Percentiles rank a stretch among this genome's conserved stretches.
phyloP scores from a whole-genome alignment of 2,797 vertebrate genomes.

The Sphenopsis melanotis region DNA sequence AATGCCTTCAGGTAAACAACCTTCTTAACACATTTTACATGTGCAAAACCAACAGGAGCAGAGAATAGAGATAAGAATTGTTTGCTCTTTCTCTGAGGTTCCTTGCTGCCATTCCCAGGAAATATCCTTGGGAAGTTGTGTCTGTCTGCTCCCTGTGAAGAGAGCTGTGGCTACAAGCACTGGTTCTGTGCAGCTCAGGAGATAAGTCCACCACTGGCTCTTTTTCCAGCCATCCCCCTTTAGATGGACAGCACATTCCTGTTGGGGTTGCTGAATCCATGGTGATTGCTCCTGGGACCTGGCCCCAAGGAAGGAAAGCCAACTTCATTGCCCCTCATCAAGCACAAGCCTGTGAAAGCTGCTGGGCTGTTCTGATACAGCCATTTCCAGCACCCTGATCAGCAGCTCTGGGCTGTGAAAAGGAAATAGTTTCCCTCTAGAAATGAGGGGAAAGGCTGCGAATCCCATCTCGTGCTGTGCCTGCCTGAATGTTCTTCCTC shows the following conservation, averaged over 20 bases:
- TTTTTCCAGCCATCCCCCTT: not conserved
- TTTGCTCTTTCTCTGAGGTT: not conserved
- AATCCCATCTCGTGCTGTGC: not conserved
- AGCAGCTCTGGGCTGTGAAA: not conserved
- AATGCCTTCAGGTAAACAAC: not conserved
- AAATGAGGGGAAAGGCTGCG: not conserved
- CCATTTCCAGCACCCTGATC: not conserved
- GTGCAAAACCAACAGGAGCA: not conserved
- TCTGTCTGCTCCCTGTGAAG: not conserved
- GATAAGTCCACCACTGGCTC: not conserved
- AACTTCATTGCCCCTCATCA: accelerated
- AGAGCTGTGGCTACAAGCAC: not conserved
- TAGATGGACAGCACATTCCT: not conserved
- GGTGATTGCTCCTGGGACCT: not conserved
- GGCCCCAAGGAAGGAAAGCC: not conserved
- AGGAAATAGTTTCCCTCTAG: not conserved
- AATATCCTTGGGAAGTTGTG: no score
- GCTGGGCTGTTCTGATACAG: not conserved
- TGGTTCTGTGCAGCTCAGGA: not conserved
- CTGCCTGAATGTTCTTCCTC: not conserved
- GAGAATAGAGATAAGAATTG: not conserved
- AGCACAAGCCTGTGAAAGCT: not conserved
- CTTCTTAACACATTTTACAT: not conserved
- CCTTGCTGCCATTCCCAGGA: not conserved
- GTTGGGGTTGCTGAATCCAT: accelerated